A percentile compares a stretch with the other conserved stretches of the same genome.
Conservation (phyloP, 2,797 vertebrate genomes). For the Coluber constrictor region DNA sequence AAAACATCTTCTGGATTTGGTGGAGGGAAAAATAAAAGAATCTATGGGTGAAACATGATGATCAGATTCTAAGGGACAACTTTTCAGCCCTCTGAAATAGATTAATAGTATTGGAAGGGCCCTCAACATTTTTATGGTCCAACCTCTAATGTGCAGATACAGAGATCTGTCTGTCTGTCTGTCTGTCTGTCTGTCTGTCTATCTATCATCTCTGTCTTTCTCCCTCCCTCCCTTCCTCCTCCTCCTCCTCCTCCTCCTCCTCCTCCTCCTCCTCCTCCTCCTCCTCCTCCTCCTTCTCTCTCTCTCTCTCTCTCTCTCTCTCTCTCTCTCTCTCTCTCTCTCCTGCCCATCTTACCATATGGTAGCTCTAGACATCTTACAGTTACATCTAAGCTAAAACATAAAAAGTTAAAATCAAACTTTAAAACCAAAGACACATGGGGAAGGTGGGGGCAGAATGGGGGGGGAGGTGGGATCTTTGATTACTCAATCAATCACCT, state of each 20-base stretch:
- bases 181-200: too few relatives aligned
- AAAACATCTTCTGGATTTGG: neutral
- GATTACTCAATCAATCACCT: neutral
- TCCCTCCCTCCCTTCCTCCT: too few relatives aligned
- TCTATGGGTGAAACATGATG: neutral
- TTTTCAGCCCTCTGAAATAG: neutral
- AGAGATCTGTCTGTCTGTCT: too few relatives aligned
- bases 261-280: too few relatives aligned
- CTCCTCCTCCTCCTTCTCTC: too few relatives aligned
- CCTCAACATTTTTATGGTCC: neutral
- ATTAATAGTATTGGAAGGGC: neutral
- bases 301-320: too few relatives aligned
- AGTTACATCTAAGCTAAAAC: neutral
- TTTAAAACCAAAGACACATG: neutral
- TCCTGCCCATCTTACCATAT: neutral
- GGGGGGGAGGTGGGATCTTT: too few relatives aligned
- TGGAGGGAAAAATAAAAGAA: neutral
- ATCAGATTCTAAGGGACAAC: neutral
- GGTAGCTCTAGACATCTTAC: neutral
- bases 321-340: too few relatives aligned
- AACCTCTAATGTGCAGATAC: too few relatives aligned
- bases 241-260: too few relatives aligned
- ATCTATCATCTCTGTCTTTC: too few relatives aligned
- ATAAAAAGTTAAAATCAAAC: neutral
- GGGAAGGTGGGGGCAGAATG: neutral